Evolutionary conservation across 1,140 invertebrate species (phyloP).

Genomic region (Acromyrmex charruanus): DNA sequence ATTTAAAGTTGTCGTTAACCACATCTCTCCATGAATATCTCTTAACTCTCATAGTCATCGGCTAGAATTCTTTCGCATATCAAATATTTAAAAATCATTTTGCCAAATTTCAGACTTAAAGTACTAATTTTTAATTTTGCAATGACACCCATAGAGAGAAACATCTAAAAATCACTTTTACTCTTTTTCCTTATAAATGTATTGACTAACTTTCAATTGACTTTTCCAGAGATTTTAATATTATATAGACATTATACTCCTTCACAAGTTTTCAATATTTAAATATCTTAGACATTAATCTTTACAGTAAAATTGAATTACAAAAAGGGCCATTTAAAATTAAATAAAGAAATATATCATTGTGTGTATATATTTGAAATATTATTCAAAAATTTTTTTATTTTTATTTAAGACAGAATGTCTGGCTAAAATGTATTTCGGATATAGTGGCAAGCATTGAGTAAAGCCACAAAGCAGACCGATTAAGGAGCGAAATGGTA

Average conservation of each 20-base stretch:
- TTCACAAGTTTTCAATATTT: background rate
- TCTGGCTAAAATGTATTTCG: background rate
- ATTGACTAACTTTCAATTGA: background rate
- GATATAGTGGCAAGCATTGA: slow-evolving; percentile 47
- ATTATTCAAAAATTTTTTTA: background rate
- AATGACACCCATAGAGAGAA: background rate
- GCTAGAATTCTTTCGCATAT: background rate
- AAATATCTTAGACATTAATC: slow-evolving; percentile 18
- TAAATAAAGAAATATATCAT: background rate
- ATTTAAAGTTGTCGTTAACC: slow-evolving; percentile 82
- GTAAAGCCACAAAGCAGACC: slow-evolving; percentile 75
- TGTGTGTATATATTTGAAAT: background rate
- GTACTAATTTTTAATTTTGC: background rate
- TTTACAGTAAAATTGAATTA: background rate
- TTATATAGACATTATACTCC: background rate
- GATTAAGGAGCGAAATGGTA: slow-evolving; percentile 82
- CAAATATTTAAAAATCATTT: background rate
- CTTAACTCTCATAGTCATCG: background rate
- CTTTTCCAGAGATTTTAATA: background rate
- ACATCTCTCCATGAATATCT: slow-evolving; percentile 68
- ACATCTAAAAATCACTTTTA: background rate
- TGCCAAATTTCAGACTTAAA: background rate
- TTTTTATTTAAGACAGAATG: background rate
- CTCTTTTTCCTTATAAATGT: background rate
- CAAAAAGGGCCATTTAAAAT: background rate